A percentile compares a stretch with the other conserved stretches of the same genome.
These are phyloP conservation scores for Myathropa florea DNA, from an alignment of 2,888 invertebrate genomes.

Conservation along the genomic window DNA sequence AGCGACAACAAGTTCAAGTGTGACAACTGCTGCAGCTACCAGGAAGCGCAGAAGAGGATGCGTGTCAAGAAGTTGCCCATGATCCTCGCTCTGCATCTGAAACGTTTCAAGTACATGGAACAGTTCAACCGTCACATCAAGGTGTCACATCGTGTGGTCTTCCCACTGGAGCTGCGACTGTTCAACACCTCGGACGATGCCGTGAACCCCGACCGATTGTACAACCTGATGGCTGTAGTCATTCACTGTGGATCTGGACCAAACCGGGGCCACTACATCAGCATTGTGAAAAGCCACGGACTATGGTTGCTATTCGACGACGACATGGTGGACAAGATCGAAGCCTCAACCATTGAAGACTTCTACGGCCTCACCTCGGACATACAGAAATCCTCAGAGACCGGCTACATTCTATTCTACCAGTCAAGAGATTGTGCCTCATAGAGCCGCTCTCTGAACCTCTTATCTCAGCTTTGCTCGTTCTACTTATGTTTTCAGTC, in stretches of 20 bases:
- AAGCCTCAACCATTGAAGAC: constrained; percentile 98
- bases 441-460: constrained; percentile 61
- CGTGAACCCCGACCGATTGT: constrained; percentile 97
- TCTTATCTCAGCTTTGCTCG: constrained; percentile 1
- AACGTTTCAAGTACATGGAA: constrained; percentile 97
- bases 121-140: constrained; percentile 99
- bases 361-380: constrained; percentile 99
- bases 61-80: constrained; percentile 98
- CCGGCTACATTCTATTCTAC: constrained; percentile 99
- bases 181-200: constrained; percentile 99
- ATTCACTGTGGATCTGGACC: constrained; percentile 99
- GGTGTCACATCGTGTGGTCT: constrained; percentile 99
- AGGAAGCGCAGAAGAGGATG: constrained; percentile 99
- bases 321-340: constrained; percentile 99
- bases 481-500: constrained; percentile 8
- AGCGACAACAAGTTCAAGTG: constrained; percentile 99
- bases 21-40: constrained; percentile 99
- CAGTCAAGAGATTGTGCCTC: constrained; percentile 91
- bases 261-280: constrained; percentile 99
- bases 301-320: constrained; percentile 99
- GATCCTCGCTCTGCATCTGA: constrained; percentile 98
- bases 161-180: constrained; percentile 97
- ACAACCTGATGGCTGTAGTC: constrained; percentile 99
- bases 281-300: constrained; percentile 99
- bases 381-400: constrained; percentile 99